Percentiles rank a stretch among this genome's conserved stretches.
Conservation (phyloP, 92 coral and sea anemone species). For the Bergia sp. region DNA sequence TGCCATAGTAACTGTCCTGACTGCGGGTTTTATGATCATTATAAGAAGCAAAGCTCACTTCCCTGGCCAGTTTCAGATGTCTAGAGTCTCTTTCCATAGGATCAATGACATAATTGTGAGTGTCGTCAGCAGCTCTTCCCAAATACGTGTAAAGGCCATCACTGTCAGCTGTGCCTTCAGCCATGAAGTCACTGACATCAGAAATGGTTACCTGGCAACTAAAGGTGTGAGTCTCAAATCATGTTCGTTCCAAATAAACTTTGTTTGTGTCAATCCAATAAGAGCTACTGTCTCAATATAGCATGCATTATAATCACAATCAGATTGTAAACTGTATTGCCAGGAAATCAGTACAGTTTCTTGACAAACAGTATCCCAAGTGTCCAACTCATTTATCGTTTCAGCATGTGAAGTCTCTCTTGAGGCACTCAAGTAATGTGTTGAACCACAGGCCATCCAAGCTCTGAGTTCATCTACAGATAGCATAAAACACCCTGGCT, state of each 20-base stretch:
- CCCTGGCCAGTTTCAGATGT: slow-evolving; percentile 2
- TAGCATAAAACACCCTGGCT: too few species aligned
- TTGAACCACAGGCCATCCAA: too few species aligned
- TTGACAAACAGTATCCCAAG: not conserved
- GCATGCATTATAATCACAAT: not conserved
- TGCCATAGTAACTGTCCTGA: not conserved
- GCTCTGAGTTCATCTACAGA: too few species aligned
- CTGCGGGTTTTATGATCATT: not conserved
- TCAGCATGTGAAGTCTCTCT: not conserved
- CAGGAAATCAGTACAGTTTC: not conserved
- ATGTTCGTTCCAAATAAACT: not conserved
- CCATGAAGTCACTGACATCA: not conserved
- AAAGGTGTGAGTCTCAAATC: not conserved
- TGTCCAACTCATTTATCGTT: not conserved
- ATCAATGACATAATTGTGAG: not conserved
- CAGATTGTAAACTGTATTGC: not conserved
- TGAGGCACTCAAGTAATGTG: too few species aligned
- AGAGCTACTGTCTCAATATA: slow-evolving; percentile 9
- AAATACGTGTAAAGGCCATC: not conserved
- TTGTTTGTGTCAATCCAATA: not conserved
- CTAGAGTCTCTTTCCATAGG: slow-evolving; percentile 15
- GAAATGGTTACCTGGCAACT: not conserved
- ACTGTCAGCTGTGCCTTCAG: not conserved
- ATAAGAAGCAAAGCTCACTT: not conserved
- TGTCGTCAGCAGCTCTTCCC: not conserved